phyloP scores from a whole-genome alignment of 2,888 invertebrate species.

The Xylocampa areola region DNA sequence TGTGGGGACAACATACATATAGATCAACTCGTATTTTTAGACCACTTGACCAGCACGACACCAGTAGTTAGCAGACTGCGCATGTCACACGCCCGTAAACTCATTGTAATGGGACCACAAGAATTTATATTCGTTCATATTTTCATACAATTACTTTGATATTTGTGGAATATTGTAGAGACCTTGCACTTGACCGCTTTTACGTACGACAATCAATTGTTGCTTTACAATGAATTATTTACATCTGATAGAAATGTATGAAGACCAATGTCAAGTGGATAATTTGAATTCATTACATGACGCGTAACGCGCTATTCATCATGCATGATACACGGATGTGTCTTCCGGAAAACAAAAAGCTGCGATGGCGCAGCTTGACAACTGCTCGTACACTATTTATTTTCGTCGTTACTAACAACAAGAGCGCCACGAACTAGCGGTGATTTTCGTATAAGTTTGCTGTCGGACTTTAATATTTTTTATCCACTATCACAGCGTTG shows the following conservation, averaged over 20 bases:
- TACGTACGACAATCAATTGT: conserved; percentile 35
- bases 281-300: conserved; percentile 52
- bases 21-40: conserved; percentile 47
- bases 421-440: conserved; percentile 12
- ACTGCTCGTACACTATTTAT: conserved; percentile 53
- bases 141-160: conserved; percentile 9
- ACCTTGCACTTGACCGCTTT: conserved; percentile 61
- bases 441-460: conserved; percentile 36
- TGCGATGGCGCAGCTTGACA: conserved; percentile 42
- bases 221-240: conserved; percentile 45
- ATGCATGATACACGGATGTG: conserved; percentile 34
- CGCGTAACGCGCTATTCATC: conserved; percentile 32
- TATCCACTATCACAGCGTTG: conserved; percentile 22
- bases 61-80: conserved; percentile 16
- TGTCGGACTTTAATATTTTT: conserved; percentile 29
- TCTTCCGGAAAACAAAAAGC: conserved; percentile 44
- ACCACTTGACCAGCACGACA: conserved; percentile 23
- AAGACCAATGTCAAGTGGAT: conserved; percentile 62
- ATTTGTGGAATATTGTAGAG: conserved; percentile 25
- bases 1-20: conserved; percentile 33
- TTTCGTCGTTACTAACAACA: conserved; percentile 60
- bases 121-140: conserved; percentile 6
- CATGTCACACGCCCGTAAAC: conserved; percentile 13
- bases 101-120: conserved; percentile 12
- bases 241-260: conserved; percentile 41